Percentiles rank a stretch among this genome's conserved stretches.
Evolutionary conservation across 2,113 vertebrate species (phyloP).

Genomic region (Sebastes fasciatus): DNA sequence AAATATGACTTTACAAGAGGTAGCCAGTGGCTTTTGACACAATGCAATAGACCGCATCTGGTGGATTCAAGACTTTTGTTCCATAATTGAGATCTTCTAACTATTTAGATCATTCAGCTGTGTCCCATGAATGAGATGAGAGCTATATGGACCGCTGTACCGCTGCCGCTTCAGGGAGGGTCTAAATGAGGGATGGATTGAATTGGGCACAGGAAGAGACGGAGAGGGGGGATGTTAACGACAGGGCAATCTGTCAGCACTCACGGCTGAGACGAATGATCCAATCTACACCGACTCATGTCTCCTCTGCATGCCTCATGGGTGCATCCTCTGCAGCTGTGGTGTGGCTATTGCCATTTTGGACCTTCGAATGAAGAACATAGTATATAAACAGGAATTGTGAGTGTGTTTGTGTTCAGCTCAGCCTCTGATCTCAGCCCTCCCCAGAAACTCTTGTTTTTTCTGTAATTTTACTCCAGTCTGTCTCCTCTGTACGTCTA

Average conservation of each 20-base stretch:
- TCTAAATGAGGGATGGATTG: slow-evolving; percentile 62
- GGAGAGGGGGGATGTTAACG: slow-evolving; percentile 43
- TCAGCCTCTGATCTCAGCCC: neutral
- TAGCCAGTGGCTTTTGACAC: neutral
- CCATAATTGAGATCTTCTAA: slow-evolving; percentile 15
- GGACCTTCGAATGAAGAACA: neutral
- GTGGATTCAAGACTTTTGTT: neutral
- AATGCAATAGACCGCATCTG: neutral
- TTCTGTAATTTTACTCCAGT: neutral
- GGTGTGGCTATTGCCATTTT: slow-evolving; percentile 16
- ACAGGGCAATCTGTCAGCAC: slow-evolving; percentile 70
- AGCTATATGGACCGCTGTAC: slow-evolving; percentile 28
- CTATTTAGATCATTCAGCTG: slow-evolving; percentile 34
- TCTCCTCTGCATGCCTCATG: slow-evolving; percentile 41
- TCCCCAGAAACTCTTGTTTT: neutral
- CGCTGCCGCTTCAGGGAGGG: slow-evolving; percentile 36
- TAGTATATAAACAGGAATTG: neutral
- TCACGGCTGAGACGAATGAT: slow-evolving; percentile 72
- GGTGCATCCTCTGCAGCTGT: slow-evolving; percentile 31
- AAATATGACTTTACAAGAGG: neutral
- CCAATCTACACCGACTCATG: slow-evolving; percentile 66
- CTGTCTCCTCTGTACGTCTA: neutral
- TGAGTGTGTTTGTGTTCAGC: neutral
- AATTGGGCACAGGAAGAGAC: slow-evolving; percentile 48
- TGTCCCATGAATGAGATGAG: slow-evolving; percentile 27